Percentiles rank a stretch among this genome's conserved stretches.
Evolutionary conservation across 2,888 invertebrate species (phyloP).

Genomic region (Mactromeris polynyma): DNA sequence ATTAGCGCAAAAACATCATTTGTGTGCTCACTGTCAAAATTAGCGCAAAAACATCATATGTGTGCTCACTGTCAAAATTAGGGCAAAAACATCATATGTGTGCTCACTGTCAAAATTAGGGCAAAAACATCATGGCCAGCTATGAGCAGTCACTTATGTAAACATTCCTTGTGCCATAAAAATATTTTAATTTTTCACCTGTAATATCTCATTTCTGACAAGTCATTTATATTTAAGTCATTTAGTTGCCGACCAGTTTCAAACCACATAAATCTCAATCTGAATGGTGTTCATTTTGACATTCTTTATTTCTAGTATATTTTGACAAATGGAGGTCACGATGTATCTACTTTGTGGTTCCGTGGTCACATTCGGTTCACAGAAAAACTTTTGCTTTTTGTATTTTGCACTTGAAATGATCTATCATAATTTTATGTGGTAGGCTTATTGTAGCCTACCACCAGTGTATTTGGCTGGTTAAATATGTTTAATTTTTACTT

Average conservation of each 20-base stretch:
- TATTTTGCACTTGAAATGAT: not conserved
- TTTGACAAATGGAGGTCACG: constrained; percentile 42
- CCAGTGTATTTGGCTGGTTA: not conserved
- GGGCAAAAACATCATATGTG: no score
- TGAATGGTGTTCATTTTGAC: constrained; percentile 30
- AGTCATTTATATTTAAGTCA: constrained; percentile 22
- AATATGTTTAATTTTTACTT: not conserved
- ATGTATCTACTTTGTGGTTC: not conserved
- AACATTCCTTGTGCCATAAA: constrained; percentile 8
- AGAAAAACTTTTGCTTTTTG: not conserved
- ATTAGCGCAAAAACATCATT: not conserved
- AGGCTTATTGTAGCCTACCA: not conserved
- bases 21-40: no score
- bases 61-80: not conserved
- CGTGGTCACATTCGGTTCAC: not conserved
- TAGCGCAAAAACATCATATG: no score
- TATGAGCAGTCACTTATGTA: not conserved
- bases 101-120: not conserved
- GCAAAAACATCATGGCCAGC: not conserved
- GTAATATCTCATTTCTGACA: constrained; percentile 37
- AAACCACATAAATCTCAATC: constrained; percentile 24
- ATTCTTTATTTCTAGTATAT: constrained; percentile 11
- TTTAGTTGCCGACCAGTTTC: constrained; percentile 29
- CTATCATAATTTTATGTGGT: not conserved
- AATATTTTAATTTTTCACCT: constrained; percentile 17